Percentiles rank a stretch among this genome's conserved stretches.
These are phyloP conservation scores for Micropterix aruncella DNA, from an alignment of 2,888 invertebrate genomes.

Conservation along the genomic window DNA sequence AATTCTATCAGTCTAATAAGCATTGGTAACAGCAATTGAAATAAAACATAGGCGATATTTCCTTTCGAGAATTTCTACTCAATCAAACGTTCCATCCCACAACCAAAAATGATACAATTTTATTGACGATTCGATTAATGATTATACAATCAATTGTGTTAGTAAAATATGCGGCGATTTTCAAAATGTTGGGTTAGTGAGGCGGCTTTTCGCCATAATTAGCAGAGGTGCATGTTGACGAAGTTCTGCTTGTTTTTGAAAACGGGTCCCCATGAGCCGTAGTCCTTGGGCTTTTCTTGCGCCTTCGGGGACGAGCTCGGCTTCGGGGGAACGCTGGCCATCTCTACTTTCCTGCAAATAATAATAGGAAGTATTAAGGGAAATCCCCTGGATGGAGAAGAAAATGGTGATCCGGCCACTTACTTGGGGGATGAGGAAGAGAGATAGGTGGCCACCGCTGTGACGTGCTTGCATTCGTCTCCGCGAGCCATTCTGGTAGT, in stretches of 20 bases:
- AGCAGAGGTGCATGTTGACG: constrained; percentile 55
- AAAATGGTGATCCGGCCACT: constrained; percentile 1
- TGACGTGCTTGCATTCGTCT: constrained; percentile 33
- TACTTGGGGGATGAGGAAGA: constrained; percentile 9
- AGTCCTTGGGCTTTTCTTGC: constrained; percentile 30
- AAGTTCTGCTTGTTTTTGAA: constrained; percentile 65
- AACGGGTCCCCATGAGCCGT: constrained; percentile 57
- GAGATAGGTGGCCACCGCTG: constrained; percentile 9
- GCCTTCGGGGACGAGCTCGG: constrained; percentile 25
- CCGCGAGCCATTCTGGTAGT: constrained; percentile 31
- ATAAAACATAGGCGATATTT: too few species aligned
- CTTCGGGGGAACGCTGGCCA: constrained; percentile 18
- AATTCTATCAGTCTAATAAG: too few species aligned
- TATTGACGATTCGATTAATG: too few species aligned
- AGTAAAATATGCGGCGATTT: too few species aligned
- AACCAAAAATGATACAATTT: too few species aligned
- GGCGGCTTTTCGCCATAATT: too few species aligned
- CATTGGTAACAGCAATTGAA: too few species aligned
- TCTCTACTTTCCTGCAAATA: constrained; percentile 14
- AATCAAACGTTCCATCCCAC: too few species aligned
- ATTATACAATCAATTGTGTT: too few species aligned
- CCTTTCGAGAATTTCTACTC: too few species aligned
- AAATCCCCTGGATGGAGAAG: constrained; percentile 8
- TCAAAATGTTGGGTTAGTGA: too few species aligned
- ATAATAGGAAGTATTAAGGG: not conserved